Percentiles rank a stretch among this genome's conserved stretches.
Conservation (phyloP, 1,140 invertebrate species). For the Drosophila bocki region DNA sequence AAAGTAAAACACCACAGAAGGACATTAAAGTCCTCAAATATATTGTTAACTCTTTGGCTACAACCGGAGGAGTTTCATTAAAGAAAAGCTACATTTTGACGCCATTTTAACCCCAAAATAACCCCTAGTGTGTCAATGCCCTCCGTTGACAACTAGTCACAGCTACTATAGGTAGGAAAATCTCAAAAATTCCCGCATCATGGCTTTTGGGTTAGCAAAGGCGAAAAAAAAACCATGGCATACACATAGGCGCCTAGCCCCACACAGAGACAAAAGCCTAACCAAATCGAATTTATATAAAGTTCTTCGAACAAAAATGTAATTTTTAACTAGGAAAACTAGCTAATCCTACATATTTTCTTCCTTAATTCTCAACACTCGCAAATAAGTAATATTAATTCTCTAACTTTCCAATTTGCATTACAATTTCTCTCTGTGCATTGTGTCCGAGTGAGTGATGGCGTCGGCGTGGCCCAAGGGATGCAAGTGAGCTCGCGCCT, state of each 20-base stretch:
- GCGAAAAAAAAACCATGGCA: conserved; percentile 11
- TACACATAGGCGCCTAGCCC: conserved; percentile 37
- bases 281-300: background rate
- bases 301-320: background rate
- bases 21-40: background rate
- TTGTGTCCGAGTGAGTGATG: conserved; percentile 55
- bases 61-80: background rate
- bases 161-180: background rate
- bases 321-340: background rate
- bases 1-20: background rate
- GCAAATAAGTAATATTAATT: background rate
- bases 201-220: conserved; percentile 1
- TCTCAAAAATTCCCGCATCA: conserved; percentile 16
- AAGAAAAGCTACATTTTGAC: background rate
- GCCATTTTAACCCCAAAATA: background rate
- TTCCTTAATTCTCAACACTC: background rate
- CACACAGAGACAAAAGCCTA: conserved; percentile 6
- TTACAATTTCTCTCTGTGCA: background rate
- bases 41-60: background rate
- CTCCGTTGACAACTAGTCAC: background rate
- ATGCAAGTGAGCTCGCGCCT: conserved; percentile 20
- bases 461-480: conserved; percentile 30
- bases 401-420: background rate
- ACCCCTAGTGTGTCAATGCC: conserved; percentile 5
- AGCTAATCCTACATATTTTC: background rate